A percentile compares a stretch with the other conserved stretches of the same genome.
phyloP scores from a whole-genome alignment of 2,113 vertebrate species.

The Spizaetus ornatus region DNA sequence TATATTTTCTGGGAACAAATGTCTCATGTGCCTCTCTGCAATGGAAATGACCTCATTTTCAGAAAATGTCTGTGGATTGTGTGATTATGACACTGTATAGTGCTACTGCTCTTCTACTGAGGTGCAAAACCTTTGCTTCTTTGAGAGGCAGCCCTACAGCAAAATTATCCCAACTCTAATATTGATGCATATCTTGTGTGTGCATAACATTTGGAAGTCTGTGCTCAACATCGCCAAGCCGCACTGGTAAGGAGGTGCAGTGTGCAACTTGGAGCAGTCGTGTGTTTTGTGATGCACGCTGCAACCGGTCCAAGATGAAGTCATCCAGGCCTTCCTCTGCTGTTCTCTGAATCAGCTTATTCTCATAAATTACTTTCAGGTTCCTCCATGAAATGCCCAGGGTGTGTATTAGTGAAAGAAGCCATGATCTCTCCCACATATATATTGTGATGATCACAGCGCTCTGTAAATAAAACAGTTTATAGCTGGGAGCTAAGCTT shows the following conservation, averaged over 20 bases:
- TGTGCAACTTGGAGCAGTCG: neutral
- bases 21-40: neutral
- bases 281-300: neutral
- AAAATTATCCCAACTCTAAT: rapidly evolving
- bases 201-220: neutral
- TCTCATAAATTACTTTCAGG: neutral
- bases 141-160: neutral
- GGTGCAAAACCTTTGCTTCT: neutral
- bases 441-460: rapidly evolving
- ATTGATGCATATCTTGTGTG: rapidly evolving
- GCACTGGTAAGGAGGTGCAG: neutral
- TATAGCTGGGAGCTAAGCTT: neutral
- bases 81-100: neutral
- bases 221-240: rapidly evolving
- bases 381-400: neutral
- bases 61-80: neutral
- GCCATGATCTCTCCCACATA: neutral
- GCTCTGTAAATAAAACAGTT: neutral
- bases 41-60: constrained; percentile 22
- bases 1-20: constrained; percentile 20
- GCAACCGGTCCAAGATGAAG: neutral
- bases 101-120: neutral
- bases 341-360: neutral
- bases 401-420: neutral
- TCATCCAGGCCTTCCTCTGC: neutral